Percentiles rank a stretch among this genome's conserved stretches.
Conservation (phyloP, 2,888 invertebrate species). For the Augiades crinisus region DNA sequence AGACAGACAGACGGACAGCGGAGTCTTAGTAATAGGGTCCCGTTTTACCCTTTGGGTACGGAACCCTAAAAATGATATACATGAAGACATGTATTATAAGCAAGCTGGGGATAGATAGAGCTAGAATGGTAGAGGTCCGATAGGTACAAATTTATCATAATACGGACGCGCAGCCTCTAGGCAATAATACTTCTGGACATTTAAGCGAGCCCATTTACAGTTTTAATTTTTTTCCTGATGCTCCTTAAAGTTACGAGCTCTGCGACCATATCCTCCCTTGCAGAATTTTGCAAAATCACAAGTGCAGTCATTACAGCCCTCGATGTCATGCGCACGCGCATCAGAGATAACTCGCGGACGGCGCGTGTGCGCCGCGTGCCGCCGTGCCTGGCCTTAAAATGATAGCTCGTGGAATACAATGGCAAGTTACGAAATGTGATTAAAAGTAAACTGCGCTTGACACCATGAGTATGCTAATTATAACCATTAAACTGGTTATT, state of each 20-base stretch:
- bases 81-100: too few species aligned
- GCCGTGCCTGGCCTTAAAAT: conserved; percentile 42
- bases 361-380: conserved; percentile 67
- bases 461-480: conserved; percentile 15
- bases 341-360: conserved; percentile 57
- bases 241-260: background rate
- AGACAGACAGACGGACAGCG: too few species aligned
- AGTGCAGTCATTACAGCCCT: conserved; percentile 49
- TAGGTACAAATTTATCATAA: too few species aligned
- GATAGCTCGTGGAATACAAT: conserved; percentile 31
- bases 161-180: too few species aligned
- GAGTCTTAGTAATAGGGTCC: too few species aligned
- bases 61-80: too few species aligned
- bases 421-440: conserved; percentile 15
- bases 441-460: conserved; percentile 14
- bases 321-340: conserved; percentile 44
- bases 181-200: too few species aligned
- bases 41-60: too few species aligned
- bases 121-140: too few species aligned
- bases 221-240: too few species aligned
- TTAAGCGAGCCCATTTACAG: too few species aligned
- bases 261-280: conserved; percentile 5
- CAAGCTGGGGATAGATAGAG: too few species aligned
- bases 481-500: background rate
- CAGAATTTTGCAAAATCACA: conserved; percentile 11